Percentiles rank a stretch among this genome's conserved stretches.
phyloP scores from a whole-genome alignment of 64 coral and sea anemone genomes.

The Actinia tenebrosa region DNA sequence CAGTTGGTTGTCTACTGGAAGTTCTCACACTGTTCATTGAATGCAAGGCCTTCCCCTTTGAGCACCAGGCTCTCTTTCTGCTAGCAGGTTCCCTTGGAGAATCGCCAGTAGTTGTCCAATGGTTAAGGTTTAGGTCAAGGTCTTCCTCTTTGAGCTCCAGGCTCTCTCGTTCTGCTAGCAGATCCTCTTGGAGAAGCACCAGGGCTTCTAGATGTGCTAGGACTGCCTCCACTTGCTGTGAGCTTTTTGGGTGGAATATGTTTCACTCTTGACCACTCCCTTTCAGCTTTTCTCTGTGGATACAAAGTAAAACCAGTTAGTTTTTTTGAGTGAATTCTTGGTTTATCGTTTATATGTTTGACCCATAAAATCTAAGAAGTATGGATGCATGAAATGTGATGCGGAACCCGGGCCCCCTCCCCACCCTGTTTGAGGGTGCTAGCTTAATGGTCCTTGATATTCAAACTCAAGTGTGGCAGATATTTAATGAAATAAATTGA shows the following conservation, averaged over 20 bases:
- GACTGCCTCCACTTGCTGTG: background rate
- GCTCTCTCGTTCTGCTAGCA: background rate
- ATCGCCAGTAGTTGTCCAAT: background rate
- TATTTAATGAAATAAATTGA: too few species aligned
- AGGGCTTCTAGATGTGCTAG: conserved; percentile 3
- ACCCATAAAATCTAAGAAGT: too few species aligned
- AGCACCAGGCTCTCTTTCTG: background rate
- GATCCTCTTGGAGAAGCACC: background rate
- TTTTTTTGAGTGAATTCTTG: background rate
- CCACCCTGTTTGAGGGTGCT: too few species aligned
- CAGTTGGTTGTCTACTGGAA: too few species aligned
- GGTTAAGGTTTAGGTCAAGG: background rate
- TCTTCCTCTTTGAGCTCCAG: background rate
- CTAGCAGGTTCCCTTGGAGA: background rate
- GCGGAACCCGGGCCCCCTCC: too few species aligned
- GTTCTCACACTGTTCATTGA: too few species aligned
- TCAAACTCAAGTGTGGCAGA: too few species aligned
- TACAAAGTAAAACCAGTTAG: background rate
- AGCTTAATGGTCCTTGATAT: too few species aligned
- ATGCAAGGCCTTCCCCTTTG: background rate
- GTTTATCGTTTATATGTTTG: too few species aligned
- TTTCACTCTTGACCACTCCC: conserved; percentile 15
- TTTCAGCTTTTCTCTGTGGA: conserved; percentile 25
- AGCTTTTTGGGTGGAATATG: background rate
- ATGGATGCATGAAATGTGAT: too few species aligned